Base-by-base conservation (phyloP, 2,888 invertebrate genomes). In the Cryptus viduatorius region DNA sequence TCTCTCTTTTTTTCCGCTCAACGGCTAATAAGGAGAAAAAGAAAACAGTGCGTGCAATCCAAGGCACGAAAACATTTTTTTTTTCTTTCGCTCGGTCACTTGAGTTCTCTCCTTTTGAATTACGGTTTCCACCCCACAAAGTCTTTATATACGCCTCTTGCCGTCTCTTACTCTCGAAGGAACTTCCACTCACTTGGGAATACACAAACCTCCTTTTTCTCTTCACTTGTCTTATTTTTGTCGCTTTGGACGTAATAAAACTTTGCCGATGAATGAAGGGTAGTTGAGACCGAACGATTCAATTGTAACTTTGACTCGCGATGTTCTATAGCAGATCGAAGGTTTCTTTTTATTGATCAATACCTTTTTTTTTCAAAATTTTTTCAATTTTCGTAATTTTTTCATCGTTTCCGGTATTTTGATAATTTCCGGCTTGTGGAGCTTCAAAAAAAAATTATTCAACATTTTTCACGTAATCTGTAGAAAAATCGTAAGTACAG, bases 111-210 rank as follows among this genome's bases (percentile, higher is more conserved):
- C 42, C 65, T 42, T 16, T 65, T 37, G 42, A 42, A 65, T 42
- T 65, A 42, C 10, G 4, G 56, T 42, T 65, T 65, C 42, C n/a
- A 37, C 42, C 65, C n/a, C 65, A 29, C 42, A 65, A 65, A 65
- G 65, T 44, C 65, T 64, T 64, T 42, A 16, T 16, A 19, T 3
- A 31, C 59, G 24, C 29, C 14, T 19, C 12, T 61, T 14, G 16
- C 16, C 12, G 14, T 3, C 12, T 19, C 37, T 42, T 10, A 3
- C 42, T 42, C 42, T 65, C 42, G 37, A 61, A 37, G 37, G 37
- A 37, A 37, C 37, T 37, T 12, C 61, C n/a, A 14, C 14, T 31
- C 31, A 12, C 31, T 31, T 24, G 14, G n/a, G n/a, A n/a, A 53
- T 53, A 19, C 3, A 14, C 29, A 16, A 37, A 37, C n/a, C 3